phyloP scores from a whole-genome alignment of 2,797 vertebrate species.

The Acanthurus leucopareius region DNA sequence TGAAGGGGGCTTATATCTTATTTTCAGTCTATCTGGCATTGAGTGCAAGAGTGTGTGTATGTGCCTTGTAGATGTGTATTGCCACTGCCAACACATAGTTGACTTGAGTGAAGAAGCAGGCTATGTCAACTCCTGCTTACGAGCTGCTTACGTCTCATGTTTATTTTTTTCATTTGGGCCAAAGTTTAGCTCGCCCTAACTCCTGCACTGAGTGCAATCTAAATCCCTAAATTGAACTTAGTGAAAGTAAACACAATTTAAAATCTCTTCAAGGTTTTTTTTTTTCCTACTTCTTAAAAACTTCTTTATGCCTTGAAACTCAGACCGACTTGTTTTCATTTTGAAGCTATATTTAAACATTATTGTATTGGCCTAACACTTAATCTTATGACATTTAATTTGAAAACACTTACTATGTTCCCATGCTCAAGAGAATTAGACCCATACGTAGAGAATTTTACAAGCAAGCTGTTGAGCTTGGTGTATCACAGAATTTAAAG shows the following conservation, averaged over 20 bases:
- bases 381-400: background rate
- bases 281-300: background rate
- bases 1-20: constrained; percentile 3
- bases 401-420: background rate
- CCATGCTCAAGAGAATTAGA: too few species aligned
- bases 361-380: background rate
- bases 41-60: constrained; percentile 12
- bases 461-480: background rate
- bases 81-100: constrained; percentile 3
- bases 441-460: too few species aligned
- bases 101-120: constrained; percentile 19
- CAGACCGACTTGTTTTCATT: background rate
- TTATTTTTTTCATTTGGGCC: constrained; percentile 20
- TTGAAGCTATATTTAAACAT: too few species aligned
- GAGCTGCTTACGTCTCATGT: constrained; percentile 42
- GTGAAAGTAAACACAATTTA: background rate
- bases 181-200: constrained; percentile 33
- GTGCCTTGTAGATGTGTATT: background rate
- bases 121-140: constrained; percentile 19
- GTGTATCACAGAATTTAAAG: background rate
- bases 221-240: background rate
- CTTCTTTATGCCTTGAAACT: background rate
- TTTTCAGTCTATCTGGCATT: constrained; percentile 12
- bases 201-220: background rate
- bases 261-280: background rate